Percentiles rank a stretch among this genome's conserved stretches.
Evolutionary conservation across 2,797 vertebrate species (phyloP).

Genomic region (Onychomys torridus): DNA sequence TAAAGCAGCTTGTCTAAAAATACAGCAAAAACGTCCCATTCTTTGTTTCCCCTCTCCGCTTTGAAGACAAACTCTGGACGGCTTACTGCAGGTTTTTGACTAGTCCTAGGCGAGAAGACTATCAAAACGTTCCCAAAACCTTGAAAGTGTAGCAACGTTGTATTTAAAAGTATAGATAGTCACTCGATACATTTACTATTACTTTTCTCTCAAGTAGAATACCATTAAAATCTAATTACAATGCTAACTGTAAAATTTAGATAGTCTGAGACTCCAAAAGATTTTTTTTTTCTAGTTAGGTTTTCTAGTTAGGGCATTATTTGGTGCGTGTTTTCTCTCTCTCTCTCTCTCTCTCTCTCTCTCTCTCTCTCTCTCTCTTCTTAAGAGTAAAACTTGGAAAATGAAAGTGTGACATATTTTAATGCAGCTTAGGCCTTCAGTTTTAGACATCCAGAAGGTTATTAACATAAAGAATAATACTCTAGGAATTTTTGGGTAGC

Average conservation of each 20-base stretch:
- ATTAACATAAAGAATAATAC: background rate
- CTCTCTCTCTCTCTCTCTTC: background rate
- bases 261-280: background rate
- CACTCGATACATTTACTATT: background rate
- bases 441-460: background rate
- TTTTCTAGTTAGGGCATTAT: background rate
- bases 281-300: background rate
- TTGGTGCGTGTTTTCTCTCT: background rate
- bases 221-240: background rate
- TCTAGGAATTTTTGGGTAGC: background rate
- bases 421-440: background rate
- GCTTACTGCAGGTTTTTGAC: background rate
- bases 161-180: background rate
- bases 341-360: too few relatives aligned
- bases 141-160: background rate
- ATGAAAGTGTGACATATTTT: conserved; percentile 51
- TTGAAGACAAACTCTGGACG: background rate
- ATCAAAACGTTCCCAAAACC: conserved; percentile 4
- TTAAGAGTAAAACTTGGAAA: conserved; percentile 45
- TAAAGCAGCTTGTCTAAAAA: background rate
- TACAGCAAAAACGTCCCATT: background rate
- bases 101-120: background rate
- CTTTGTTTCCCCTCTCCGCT: background rate
- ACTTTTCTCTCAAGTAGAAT: background rate
- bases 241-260: background rate